Evolutionary conservation across 2,113 vertebrate genomes (phyloP).

Genomic region (Taxidea taxus): DNA sequence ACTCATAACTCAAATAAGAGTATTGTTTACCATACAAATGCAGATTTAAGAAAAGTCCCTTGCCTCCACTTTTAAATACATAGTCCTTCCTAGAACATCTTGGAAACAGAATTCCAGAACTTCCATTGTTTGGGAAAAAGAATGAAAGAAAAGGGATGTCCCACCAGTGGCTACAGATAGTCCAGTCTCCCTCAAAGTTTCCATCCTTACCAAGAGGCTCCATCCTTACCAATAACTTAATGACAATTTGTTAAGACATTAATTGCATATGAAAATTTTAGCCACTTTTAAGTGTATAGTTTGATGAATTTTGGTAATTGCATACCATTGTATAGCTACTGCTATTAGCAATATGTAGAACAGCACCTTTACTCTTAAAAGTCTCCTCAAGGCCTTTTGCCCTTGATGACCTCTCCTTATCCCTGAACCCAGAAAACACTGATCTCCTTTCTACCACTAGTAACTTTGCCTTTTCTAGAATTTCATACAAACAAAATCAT

Average conservation of each 20-base stretch:
- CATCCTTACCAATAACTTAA: neutral
- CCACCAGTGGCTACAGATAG: neutral
- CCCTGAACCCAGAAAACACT: neutral
- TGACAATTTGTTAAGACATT: neutral
- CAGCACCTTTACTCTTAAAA: neutral
- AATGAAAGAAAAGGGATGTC: neutral
- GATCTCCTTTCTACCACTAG: neutral
- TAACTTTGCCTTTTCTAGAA: conserved; percentile 7
- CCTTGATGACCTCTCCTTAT: neutral
- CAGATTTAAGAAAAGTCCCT: neutral
- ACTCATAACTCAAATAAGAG: neutral
- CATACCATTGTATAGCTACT: neutral
- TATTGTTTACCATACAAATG: neutral
- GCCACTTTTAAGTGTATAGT: neutral
- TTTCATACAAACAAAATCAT: neutral
- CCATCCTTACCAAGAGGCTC: neutral
- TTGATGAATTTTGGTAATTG: neutral
- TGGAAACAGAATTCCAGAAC: neutral
- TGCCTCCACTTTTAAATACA: neutral
- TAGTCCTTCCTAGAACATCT: neutral
- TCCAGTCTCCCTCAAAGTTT: neutral
- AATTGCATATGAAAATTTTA: neutral
- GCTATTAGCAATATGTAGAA: neutral
- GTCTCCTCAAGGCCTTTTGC: neutral
- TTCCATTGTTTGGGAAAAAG: neutral